Percentiles rank a stretch among this genome's conserved stretches.
phyloP scores from a whole-genome alignment of 1,140 invertebrate genomes.

The Diorhabda sublineata region DNA sequence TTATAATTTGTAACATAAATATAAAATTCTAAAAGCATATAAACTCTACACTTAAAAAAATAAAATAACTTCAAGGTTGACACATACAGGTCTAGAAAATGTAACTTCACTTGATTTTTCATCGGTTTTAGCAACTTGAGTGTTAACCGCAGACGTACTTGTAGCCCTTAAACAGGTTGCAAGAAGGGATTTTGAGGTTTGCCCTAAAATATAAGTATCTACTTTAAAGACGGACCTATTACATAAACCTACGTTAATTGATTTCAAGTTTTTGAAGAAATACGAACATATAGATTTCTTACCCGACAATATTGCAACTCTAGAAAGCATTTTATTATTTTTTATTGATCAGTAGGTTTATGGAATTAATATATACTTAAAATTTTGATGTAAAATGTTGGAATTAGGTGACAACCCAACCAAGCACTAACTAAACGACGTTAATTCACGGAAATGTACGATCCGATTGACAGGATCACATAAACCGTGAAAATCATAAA shows the following conservation, averaged over 20 bases:
- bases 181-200: conserved; percentile 31
- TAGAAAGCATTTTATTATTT: conserved; percentile 46
- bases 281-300: conserved; percentile 34
- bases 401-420: no score
- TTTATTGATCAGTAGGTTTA: not conserved
- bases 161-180: conserved; percentile 45
- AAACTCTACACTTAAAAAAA: not conserved
- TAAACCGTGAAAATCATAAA: no score
- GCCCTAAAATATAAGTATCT: conserved; percentile 30
- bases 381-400: no score
- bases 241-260: conserved; percentile 45
- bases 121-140: conserved; percentile 45
- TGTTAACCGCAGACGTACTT: conserved; percentile 40
- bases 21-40: conserved; percentile 9
- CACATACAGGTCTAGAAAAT: conserved; percentile 61
- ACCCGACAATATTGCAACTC: conserved; percentile 50
- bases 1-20: conserved; percentile 6
- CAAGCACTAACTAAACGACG: no score
- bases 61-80: not conserved
- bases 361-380: no score
- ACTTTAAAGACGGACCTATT: conserved; percentile 34
- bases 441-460: no score
- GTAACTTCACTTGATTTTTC: conserved; percentile 56
- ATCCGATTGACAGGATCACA: no score
- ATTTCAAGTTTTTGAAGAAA: conserved; percentile 36